phyloP scores from a whole-genome alignment of 2,797 vertebrate genomes.

The Oreochromis mossambicus region DNA sequence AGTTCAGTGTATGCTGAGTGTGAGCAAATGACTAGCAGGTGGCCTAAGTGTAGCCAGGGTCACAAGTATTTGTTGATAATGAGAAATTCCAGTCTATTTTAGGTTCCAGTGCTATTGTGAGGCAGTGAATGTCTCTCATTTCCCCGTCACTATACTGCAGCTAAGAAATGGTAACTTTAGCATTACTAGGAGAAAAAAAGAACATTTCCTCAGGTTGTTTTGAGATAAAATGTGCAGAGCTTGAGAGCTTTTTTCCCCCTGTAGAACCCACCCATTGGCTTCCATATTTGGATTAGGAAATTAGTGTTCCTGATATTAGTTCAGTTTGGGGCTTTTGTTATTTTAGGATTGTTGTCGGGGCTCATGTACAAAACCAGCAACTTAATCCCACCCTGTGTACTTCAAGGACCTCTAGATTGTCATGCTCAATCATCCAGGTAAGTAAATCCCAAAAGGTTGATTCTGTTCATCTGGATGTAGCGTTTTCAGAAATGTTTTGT shows the following conservation, averaged over 20 bases:
- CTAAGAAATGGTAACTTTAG: background rate
- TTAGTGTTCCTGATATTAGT: background rate
- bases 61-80: constrained; percentile 63
- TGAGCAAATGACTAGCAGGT: constrained; percentile 6
- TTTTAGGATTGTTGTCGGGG: fast-evolving
- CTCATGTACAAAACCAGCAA: background rate
- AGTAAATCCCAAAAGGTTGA: background rate
- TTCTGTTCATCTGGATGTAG: background rate
- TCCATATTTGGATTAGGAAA: background rate
- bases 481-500: fast-evolving
- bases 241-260: background rate
- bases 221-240: background rate
- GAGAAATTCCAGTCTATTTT: constrained; percentile 64
- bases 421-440: background rate
- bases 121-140: background rate
- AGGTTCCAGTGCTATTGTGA: background rate
- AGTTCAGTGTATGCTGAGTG: constrained; percentile 27
- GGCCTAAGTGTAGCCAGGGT: constrained; percentile 30
- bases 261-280: background rate
- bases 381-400: background rate
- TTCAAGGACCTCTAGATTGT: background rate
- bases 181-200: background rate
- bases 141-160: background rate
- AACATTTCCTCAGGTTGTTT: background rate
- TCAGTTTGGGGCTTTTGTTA: background rate